Conservation (phyloP, 2,888 invertebrate genomes). For the Ochlodes sylvanus region DNA sequence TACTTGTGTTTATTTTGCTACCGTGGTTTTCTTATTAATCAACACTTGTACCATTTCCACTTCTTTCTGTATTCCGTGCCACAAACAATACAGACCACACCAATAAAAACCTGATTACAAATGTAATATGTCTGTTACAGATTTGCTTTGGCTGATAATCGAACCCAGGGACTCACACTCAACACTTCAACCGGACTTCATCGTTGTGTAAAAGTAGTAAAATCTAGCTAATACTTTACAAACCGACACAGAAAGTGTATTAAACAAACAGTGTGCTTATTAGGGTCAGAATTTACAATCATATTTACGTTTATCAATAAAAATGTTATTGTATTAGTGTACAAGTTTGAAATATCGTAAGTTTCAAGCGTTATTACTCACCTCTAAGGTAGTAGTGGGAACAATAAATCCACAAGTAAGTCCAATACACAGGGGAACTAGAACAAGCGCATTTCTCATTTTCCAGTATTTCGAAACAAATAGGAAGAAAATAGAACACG, state of each 20-base stretch:
- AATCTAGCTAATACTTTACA: neutral
- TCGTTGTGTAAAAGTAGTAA: no score
- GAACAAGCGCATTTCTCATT: slow-evolving; percentile 64
- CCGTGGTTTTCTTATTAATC: no score
- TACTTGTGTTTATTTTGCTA: no score
- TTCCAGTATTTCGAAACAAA: slow-evolving; percentile 49
- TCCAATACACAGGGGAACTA: slow-evolving; percentile 61
- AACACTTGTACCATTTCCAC: no score
- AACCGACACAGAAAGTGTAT: neutral
- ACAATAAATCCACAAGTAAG: slow-evolving; percentile 59
- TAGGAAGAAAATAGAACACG: slow-evolving; percentile 36
- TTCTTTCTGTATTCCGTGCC: no score
- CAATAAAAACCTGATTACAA: no score
- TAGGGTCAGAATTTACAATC: neutral
- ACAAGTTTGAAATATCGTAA: slow-evolving; percentile 23
- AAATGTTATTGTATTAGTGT: slow-evolving; percentile 35
- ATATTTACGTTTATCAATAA: neutral
- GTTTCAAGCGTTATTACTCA: slow-evolving; percentile 51
- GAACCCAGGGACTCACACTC: no score
- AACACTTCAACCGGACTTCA: no score
- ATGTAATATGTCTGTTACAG: no score
- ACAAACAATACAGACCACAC: no score
- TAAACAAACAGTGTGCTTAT: no score
- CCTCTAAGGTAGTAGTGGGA: slow-evolving; percentile 56
- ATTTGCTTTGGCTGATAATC: no score